phyloP scores from a whole-genome alignment of 2,888 invertebrate species.

The Elmis aenea region DNA sequence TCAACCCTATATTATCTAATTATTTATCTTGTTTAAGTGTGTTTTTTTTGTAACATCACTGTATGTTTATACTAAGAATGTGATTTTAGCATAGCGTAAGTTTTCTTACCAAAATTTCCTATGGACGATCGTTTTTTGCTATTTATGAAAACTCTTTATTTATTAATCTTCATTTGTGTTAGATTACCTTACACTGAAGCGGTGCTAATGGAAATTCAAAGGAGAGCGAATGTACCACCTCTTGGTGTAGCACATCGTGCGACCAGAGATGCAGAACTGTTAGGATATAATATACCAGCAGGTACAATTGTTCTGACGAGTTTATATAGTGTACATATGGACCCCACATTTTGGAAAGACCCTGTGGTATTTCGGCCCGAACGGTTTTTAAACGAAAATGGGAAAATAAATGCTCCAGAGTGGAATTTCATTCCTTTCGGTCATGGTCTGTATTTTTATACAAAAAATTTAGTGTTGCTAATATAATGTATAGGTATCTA shows the following conservation, averaged over 20 bases:
- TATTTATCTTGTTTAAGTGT: too few relatives aligned
- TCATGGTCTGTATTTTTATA: conserved; percentile 48
- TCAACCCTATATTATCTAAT: too few relatives aligned
- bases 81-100: too few relatives aligned
- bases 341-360: conserved; percentile 54
- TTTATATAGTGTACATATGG: conserved; percentile 59
- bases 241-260: conserved; percentile 53
- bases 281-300: conserved; percentile 50
- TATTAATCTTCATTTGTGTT: too few relatives aligned
- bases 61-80: too few relatives aligned
- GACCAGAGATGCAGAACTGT: conserved; percentile 41
- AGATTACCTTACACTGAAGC: conserved; percentile 47
- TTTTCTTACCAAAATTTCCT: too few relatives aligned
- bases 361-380: conserved; percentile 59
- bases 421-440: conserved; percentile 62
- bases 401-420: conserved; percentile 46
- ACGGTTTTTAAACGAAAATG: conserved; percentile 56
- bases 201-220: conserved; percentile 50
- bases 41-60: too few relatives aligned
- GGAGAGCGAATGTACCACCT: conserved; percentile 50
- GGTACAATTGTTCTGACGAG: conserved; percentile 56
- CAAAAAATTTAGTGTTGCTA: neutral
- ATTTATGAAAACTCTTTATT: too few relatives aligned
- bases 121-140: too few relatives aligned
- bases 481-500: neutral